Percentiles rank a stretch among this genome's conserved stretches.
These are phyloP conservation scores for Actinia equina DNA, from an alignment of 64 coral and sea anemone species.

Conservation along the genomic window DNA sequence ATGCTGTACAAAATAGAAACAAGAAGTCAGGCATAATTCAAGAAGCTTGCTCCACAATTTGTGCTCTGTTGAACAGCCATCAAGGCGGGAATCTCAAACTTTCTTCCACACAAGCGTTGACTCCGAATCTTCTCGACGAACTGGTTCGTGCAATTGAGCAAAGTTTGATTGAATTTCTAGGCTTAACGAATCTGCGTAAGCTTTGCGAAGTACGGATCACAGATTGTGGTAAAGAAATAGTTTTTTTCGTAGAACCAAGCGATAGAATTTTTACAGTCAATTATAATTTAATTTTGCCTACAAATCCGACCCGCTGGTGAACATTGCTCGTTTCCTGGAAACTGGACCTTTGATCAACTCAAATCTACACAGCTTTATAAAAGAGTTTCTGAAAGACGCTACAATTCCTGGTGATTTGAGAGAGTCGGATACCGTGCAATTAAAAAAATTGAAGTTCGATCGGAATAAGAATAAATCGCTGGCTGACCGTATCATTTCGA, in stretches of 20 bases:
- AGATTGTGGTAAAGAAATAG: background rate
- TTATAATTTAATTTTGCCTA: constrained; percentile 32
- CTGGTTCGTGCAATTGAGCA: constrained; percentile 39
- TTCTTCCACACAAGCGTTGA: background rate
- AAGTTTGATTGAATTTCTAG: constrained; percentile 20
- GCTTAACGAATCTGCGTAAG: constrained; percentile 13
- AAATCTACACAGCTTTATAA: background rate
- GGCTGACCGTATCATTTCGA: constrained; percentile 28
- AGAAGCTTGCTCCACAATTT: background rate
- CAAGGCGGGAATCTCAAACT: constrained; percentile 25
- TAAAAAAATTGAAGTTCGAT: constrained; percentile 35
- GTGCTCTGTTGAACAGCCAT: constrained; percentile 32
- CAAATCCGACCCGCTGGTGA: constrained; percentile 20
- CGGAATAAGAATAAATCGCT: constrained; percentile 34
- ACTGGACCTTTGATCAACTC: constrained; percentile 12
- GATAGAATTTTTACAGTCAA: constrained; percentile 17
- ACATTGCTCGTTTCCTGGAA: constrained; percentile 25
- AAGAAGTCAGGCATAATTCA: constrained; percentile 23
- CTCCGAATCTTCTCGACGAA: constrained; percentile 4
- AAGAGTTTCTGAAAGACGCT: background rate
- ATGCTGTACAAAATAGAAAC: constrained; percentile 18
- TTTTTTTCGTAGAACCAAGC: background rate
- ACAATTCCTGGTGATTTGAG: background rate
- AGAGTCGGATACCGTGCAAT: constrained; percentile 34
- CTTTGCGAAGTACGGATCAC: background rate